A percentile compares a stretch with the other conserved stretches of the same genome.
Evolutionary conservation across 2,113 vertebrate species (phyloP).

Genomic region (Hippocampus barbouri): DNA sequence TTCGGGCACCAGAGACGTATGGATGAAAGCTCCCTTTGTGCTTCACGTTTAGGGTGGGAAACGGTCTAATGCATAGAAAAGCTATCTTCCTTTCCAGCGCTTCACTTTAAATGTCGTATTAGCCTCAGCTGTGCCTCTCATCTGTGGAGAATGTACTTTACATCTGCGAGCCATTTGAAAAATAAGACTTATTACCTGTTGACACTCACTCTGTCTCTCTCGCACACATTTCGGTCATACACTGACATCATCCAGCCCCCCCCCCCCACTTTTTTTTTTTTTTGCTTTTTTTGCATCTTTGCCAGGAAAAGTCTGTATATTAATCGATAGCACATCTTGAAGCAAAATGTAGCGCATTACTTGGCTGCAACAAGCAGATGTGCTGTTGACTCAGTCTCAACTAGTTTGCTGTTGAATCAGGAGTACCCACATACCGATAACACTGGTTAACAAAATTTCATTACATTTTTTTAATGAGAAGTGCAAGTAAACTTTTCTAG

Average conservation of each 20-base stretch:
- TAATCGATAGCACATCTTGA: neutral
- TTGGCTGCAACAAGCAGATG: neutral
- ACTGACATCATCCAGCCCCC: conserved; percentile 16
- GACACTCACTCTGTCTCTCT: conserved; percentile 11
- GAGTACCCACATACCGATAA: too few relatives aligned
- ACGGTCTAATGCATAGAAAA: neutral
- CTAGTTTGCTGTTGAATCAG: neutral
- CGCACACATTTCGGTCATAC: neutral
- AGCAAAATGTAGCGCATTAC: neutral
- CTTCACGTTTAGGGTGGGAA: conserved; percentile 9
- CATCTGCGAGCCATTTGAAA: conserved; percentile 64
- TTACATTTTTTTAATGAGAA: too few relatives aligned
- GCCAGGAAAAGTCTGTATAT: conserved; percentile 11
- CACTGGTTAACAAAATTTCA: too few relatives aligned
- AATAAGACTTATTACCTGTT: conserved; percentile 31
- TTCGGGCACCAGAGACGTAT: conserved; percentile 21
- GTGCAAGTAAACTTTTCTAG: too few relatives aligned
- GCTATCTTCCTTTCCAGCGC: neutral
- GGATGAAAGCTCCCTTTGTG: conserved; percentile 31
- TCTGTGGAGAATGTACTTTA: conserved; percentile 33
- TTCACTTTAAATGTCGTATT: neutral
- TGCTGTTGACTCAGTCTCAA: neutral
- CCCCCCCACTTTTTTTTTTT: conserved; percentile 5
- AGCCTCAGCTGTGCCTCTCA: conserved; percentile 31
- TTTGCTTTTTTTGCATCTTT: conserved; percentile 24